Conservation (phyloP, 2,888 invertebrate species). For the Drosophila maculinotata region DNA sequence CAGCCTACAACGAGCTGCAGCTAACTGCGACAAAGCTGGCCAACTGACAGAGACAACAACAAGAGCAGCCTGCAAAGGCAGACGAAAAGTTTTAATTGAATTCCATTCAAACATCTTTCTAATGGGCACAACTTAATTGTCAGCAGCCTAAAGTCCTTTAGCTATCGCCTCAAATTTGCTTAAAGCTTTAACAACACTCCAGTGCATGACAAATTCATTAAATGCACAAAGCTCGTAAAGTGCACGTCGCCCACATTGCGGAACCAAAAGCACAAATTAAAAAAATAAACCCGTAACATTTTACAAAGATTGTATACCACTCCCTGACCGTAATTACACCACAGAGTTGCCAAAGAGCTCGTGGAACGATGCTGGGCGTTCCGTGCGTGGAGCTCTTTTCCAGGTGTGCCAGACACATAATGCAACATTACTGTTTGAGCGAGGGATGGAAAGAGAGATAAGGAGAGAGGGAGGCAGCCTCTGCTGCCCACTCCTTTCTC, state of each 20-base stretch:
- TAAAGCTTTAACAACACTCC: constrained; percentile 56
- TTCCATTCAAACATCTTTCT: constrained; percentile 66
- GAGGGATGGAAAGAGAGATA: neutral
- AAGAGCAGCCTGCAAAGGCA: constrained; percentile 9
- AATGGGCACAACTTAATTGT: constrained; percentile 72
- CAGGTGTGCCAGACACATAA: constrained; percentile 57
- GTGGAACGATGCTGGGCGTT: neutral
- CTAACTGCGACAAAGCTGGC: too few relatives aligned
- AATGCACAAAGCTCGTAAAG: constrained; percentile 60
- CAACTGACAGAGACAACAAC: constrained; percentile 8
- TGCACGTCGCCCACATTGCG: constrained; percentile 34
- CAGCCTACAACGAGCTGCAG: too few relatives aligned
- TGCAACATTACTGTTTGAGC: constrained; percentile 49
- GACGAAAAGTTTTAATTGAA: constrained; percentile 75
- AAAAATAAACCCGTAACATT: constrained; percentile 34
- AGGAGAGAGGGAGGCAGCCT: neutral
- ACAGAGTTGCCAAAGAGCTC: constrained; percentile 45
- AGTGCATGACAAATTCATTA: constrained; percentile 71
- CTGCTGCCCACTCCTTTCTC: neutral
- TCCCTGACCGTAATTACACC: constrained; percentile 74
- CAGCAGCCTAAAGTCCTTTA: constrained; percentile 32
- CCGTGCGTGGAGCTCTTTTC: constrained; percentile 23
- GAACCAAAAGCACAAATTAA: constrained; percentile 2
- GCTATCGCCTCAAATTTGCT: constrained; percentile 27
- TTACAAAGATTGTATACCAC: constrained; percentile 61